Conservation (phyloP, 1,140 invertebrate species). For the Melipona quadrifasciata region DNA sequence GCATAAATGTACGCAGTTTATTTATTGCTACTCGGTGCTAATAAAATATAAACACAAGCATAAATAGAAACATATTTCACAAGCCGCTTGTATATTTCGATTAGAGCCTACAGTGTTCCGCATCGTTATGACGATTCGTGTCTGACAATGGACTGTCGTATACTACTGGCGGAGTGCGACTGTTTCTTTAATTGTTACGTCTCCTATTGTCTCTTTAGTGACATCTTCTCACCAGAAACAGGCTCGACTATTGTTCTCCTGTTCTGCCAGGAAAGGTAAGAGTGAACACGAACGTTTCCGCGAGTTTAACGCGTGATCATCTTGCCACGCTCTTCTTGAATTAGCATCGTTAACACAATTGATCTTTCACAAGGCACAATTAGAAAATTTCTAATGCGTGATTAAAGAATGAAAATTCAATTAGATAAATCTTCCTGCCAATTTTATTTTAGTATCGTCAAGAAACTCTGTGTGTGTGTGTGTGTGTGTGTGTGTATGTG, state of each 20-base stretch:
- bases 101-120: background rate
- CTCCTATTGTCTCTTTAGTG: background rate
- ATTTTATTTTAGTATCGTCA: background rate
- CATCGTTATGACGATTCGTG: background rate
- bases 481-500: background rate
- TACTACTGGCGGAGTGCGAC: background rate
- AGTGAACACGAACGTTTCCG: background rate
- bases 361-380: background rate
- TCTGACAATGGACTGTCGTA: background rate
- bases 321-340: background rate
- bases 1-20: too few relatives aligned
- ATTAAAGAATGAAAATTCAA: background rate
- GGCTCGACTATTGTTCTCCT: background rate
- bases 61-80: background rate
- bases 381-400: background rate
- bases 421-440: background rate
- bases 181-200: conserved; percentile 14
- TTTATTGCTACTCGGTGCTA: too few relatives aligned
- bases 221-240: background rate
- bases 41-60: too few relatives aligned
- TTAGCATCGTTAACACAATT: background rate
- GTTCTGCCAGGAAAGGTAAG: background rate
- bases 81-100: background rate
- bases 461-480: background rate
- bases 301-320: background rate